These are phyloP conservation scores for Cerastoderma edule DNA, from an alignment of 2,888 invertebrate genomes.

Conservation along the genomic window DNA sequence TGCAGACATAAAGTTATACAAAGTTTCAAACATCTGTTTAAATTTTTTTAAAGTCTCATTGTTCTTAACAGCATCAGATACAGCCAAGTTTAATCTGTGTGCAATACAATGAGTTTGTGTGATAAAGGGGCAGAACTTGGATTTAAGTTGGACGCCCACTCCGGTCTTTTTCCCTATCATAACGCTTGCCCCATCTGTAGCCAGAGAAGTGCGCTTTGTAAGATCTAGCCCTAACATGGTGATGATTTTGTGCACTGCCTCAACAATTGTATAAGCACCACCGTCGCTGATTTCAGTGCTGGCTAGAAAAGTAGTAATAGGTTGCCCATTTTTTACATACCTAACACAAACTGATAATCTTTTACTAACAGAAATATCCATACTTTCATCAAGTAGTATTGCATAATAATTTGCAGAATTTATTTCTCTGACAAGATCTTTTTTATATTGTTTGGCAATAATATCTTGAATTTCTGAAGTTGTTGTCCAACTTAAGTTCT, in stretches of 20 bases:
- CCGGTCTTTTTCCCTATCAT: constrained; percentile 13
- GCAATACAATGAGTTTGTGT: constrained; percentile 33
- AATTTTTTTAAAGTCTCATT: constrained; percentile 29
- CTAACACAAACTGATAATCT: constrained; percentile 36
- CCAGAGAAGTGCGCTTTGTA: neutral
- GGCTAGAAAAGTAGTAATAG: no score
- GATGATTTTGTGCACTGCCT: no score
- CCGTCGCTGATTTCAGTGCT: no score
- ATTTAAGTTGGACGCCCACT: constrained; percentile 23
- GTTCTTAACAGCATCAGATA: constrained; percentile 37
- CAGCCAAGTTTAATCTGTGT: constrained; percentile 37
- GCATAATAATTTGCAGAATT: constrained; percentile 22
- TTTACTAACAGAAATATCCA: constrained; percentile 44
- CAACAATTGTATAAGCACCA: constrained; percentile 46
- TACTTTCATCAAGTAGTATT: constrained; percentile 49
- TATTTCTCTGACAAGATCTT: neutral
- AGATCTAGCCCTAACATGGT: constrained; percentile 19
- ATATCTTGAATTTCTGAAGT: neutral
- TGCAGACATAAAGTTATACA: constrained; percentile 34
- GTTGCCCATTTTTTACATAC: constrained; percentile 36
- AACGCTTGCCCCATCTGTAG: constrained; percentile 10
- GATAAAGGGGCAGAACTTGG: neutral
- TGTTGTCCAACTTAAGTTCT: constrained; percentile 7
- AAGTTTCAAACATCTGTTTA: constrained; percentile 28
- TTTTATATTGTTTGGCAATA: neutral